Base-by-base conservation (phyloP, 1,140 invertebrate genomes). In the Hylaeus volcanicus region DNA sequence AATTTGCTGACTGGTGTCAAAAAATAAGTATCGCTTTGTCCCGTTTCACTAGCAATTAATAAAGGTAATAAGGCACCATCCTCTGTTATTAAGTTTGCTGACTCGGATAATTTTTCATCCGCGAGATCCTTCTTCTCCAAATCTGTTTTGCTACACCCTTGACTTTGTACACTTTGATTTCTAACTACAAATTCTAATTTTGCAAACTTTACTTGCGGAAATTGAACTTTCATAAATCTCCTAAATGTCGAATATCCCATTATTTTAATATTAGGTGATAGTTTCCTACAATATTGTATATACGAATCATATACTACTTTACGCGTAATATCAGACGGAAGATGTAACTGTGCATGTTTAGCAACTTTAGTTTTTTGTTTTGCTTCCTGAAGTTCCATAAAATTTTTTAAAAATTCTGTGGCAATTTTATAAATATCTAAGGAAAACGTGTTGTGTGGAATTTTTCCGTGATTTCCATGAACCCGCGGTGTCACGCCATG, bases 201-300 rank as follows among this genome's bases (percentile, higher is more conserved):
- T 74, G 95, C 95, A 89, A 97, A 97, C 88, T 96, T 96, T 2
- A 97, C 95, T 86, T 96, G 95, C 2, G 96, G 96, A 91, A 97
- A 97, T 89, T 97, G 96, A 85, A 96, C 96, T 89, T 96, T 96
- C 95, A 97, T 96, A 87, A 97, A 97, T 86, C 96, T 95, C 74
- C 96, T 93, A 92, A 97, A 97, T 39, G 96, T 96, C 0, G 96
- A 96, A 86, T 96, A 97, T 0, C 96, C 96, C 96, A 97, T 96
- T 1, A 96, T 92, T 92, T 96, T 96, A 37, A 95, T 94, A 66
- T 89, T 88, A 1, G 95, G 95, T 69, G 95, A 95, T 48, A 95
- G 88, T 76, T 95, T 94, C 90, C 95, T 95, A 81, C 96, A 96
- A 89, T 96, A 96, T 81, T 96, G 95, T 88, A 95, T 95, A 86